A percentile compares a stretch with the other conserved stretches of the same genome.
Evolutionary conservation across 2,113 vertebrate species (phyloP).

Genomic region (Cichladusa arquata): DNA sequence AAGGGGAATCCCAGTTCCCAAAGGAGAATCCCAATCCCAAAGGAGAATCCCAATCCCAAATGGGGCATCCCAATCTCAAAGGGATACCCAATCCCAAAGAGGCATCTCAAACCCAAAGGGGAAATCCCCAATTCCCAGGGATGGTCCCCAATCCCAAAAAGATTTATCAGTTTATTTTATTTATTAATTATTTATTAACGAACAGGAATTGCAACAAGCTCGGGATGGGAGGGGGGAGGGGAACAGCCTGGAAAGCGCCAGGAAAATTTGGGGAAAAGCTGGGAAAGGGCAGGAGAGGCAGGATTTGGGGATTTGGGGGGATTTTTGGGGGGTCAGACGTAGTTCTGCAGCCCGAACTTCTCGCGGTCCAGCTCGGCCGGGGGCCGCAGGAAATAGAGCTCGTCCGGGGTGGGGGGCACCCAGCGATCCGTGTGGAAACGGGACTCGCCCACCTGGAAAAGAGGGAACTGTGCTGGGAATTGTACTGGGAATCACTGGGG

Average conservation of each 20-base stretch:
- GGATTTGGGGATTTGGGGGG: not conserved
- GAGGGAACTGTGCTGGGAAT: too few species aligned
- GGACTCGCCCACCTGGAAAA: constrained; percentile 83
- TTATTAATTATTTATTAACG: not conserved
- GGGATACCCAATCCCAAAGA: not conserved
- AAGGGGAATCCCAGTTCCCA: too few species aligned
- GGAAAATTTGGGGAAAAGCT: rapidly evolving
- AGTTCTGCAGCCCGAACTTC: constrained; percentile 76
- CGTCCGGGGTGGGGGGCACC: constrained; percentile 75
- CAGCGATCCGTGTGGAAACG: constrained; percentile 88
- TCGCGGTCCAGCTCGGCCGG: constrained; percentile 55
- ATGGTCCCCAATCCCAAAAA: not conserved
- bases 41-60: too few species aligned
- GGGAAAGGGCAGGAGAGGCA: rapidly evolving
- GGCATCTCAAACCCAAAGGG: not conserved
- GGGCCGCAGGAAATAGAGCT: constrained; percentile 83
- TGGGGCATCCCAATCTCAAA: not conserved
- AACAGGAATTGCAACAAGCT: rapidly evolving
- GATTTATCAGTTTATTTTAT: rapidly evolving
- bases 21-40: not conserved
- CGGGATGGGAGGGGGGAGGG: rapidly evolving
- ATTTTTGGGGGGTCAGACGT: constrained; percentile 58
- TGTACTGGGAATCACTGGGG: not conserved
- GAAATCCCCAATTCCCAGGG: too few species aligned
- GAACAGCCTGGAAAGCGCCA: not conserved